Evolutionary conservation across 1,140 invertebrate species (phyloP).

Genomic region (Eulimnadia texana): DNA sequence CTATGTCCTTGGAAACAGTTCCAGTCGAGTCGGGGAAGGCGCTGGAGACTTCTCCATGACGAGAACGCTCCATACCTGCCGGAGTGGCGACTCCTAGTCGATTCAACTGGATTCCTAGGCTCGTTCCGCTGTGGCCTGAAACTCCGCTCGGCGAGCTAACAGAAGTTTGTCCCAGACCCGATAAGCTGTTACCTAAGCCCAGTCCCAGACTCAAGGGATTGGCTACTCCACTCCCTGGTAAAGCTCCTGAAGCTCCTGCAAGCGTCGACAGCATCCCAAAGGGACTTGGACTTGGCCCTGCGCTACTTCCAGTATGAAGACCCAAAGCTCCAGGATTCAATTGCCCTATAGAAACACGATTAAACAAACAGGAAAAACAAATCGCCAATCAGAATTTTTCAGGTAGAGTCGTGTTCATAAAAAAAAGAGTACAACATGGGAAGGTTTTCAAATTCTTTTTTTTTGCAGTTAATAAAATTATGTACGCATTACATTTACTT

Average conservation of each 20-base stretch:
- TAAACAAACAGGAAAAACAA: too few species aligned
- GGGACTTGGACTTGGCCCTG: constrained; percentile 43
- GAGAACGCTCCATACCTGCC: not conserved
- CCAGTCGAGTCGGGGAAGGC: not conserved
- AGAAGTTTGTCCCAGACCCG: not conserved
- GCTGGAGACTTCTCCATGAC: not conserved
- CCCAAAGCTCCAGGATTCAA: constrained; percentile 46
- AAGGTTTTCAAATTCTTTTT: too few species aligned
- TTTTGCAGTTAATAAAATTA: too few species aligned
- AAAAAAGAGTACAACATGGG: too few species aligned
- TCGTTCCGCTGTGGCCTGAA: not conserved
- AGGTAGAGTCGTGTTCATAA: too few species aligned
- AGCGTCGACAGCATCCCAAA: constrained; percentile 23
- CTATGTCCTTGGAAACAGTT: constrained; percentile 62
- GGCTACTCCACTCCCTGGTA: not conserved
- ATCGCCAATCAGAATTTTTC: too few species aligned
- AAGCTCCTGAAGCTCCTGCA: not conserved
- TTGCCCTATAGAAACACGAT: not conserved
- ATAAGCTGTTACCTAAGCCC: not conserved
- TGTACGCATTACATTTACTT: too few species aligned
- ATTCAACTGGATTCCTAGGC: not conserved
- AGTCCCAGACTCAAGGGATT: constrained; percentile 3
- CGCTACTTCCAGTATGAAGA: constrained; percentile 30
- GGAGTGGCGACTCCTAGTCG: constrained; percentile 10
- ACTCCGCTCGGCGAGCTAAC: not conserved